Conservation (phyloP, 2,888 invertebrate species). For the Epirrhoe alternata region DNA sequence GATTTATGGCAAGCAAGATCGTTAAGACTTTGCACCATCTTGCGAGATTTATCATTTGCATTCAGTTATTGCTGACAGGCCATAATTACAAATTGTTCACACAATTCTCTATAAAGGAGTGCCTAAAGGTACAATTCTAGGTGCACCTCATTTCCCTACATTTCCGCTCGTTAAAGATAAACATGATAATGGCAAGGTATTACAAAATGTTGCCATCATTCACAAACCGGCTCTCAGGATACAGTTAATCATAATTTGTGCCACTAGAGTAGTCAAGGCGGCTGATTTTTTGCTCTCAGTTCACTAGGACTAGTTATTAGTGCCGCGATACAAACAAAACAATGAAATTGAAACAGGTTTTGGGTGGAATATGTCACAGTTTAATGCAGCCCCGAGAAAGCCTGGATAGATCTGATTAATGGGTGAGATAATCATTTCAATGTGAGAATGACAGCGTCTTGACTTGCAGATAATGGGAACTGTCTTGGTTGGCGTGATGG, state of each 20-base stretch:
- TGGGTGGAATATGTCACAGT: conserved; percentile 60
- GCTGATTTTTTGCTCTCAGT: conserved; percentile 50
- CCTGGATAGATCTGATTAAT: conserved; percentile 42
- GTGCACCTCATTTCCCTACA: conserved; percentile 64
- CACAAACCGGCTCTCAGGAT: conserved; percentile 65
- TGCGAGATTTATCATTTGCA: conserved; percentile 45
- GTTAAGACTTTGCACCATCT: conserved; percentile 45
- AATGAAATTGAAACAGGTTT: conserved; percentile 50
- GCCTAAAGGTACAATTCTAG: conserved; percentile 64
- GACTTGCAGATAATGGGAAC: conserved; percentile 91
- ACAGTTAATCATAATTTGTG: conserved; percentile 74
- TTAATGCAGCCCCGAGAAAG: conserved; percentile 44
- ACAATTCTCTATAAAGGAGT: conserved; percentile 57
- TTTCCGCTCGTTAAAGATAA: conserved; percentile 76
- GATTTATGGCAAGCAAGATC: conserved; percentile 41
- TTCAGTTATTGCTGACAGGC: conserved; percentile 48
- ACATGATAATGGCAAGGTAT: conserved; percentile 70
- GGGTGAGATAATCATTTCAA: conserved; percentile 47
- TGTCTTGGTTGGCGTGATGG: conserved; percentile 97
- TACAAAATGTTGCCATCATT: conserved; percentile 71
- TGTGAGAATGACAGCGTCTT: conserved; percentile 46
- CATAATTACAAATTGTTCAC: conserved; percentile 50
- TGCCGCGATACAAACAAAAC: conserved; percentile 51
- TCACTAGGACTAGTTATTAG: conserved; percentile 45
- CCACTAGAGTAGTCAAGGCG: conserved; percentile 61